Conservation (phyloP, 2,113 vertebrate genomes). For the Lampris incognitus region DNA sequence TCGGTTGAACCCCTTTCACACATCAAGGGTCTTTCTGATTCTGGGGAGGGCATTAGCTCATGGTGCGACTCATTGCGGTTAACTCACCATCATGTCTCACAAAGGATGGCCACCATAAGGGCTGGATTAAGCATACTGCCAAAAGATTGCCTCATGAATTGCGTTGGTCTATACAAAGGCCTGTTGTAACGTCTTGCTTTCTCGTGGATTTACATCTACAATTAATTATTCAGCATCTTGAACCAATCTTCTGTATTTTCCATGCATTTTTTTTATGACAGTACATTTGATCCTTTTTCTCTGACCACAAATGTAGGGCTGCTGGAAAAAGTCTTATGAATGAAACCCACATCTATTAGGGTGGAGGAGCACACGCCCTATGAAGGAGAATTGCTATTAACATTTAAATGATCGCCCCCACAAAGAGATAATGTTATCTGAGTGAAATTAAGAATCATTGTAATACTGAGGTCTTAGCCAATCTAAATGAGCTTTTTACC, state of each 20-base stretch:
- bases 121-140: slow-evolving; percentile 34
- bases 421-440: slow-evolving; percentile 69
- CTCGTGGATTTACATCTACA: not conserved
- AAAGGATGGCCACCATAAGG: slow-evolving; percentile 52
- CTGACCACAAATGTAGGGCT: not conserved
- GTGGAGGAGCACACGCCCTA: slow-evolving; percentile 15
- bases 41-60: slow-evolving; percentile 56
- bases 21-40: slow-evolving; percentile 55
- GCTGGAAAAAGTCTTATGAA: slow-evolving; percentile 13
- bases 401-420: slow-evolving; percentile 74
- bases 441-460: slow-evolving; percentile 75
- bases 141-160: slow-evolving; percentile 24
- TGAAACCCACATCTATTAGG: slow-evolving; percentile 23
- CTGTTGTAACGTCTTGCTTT: not conserved
- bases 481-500: slow-evolving; percentile 44
- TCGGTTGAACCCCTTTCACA: slow-evolving; percentile 49
- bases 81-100: slow-evolving; percentile 58
- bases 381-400: slow-evolving; percentile 69
- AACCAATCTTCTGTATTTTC: not conserved
- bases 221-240: slow-evolving; percentile 6
- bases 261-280: not conserved
- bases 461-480: slow-evolving; percentile 61
- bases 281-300: not conserved
- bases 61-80: slow-evolving; percentile 33
- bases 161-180: rapidly evolving